Evolutionary conservation across 53 echinoderm and acorn worm species (phyloP), one percentile per base, ranked within the genome.

Genomic region (Glandiceps talaboti): DNA sequence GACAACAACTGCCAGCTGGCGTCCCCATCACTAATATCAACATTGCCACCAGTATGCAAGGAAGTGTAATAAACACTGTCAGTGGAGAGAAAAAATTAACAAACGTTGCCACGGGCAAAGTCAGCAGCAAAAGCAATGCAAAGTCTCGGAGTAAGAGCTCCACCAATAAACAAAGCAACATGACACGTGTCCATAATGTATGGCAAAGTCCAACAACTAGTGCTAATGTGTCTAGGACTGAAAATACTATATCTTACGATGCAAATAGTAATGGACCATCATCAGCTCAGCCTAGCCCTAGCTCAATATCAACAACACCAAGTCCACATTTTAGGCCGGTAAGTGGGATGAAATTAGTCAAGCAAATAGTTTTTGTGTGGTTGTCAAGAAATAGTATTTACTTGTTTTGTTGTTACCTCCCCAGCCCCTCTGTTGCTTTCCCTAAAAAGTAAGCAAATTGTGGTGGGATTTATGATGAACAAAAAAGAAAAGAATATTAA

Each of bases 251-350:
- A n/a, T n/a, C n/a, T 6, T 20, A 45, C 64, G 64, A 45, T 45
- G 64, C 64, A 45, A 45, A 45, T 45, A 45, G 64, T 45, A 45
- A 45, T 45, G 64, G 64, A 45, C 64, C 64, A 20, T 45, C 64
- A 6, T 45, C 75, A 0, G 83, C 78, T 33, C 84, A 79, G 73
- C 83, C 91, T 12, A 80, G 82, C 25, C 85, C 84, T 31, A 88
- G 88, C 33, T 88, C 91, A 14, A 73, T 82, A 20, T 85, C 86
- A 74, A 82, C 76, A 76, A 85, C 87, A 82, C 84, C 92, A 20
- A 90, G 90, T 84, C 94, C 92, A 28, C 81, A 90, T 29, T 88
- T 87, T 30, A 94, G 90, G 88, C 90, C 88, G 75, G 94, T 94
- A 83, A 85, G 87, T 72, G 31, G n/a, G n/a, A n/a, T n/a, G n/a